Base-by-base conservation (phyloP, 2,888 invertebrate genomes). In the Prionchulus punctatus region DNA sequence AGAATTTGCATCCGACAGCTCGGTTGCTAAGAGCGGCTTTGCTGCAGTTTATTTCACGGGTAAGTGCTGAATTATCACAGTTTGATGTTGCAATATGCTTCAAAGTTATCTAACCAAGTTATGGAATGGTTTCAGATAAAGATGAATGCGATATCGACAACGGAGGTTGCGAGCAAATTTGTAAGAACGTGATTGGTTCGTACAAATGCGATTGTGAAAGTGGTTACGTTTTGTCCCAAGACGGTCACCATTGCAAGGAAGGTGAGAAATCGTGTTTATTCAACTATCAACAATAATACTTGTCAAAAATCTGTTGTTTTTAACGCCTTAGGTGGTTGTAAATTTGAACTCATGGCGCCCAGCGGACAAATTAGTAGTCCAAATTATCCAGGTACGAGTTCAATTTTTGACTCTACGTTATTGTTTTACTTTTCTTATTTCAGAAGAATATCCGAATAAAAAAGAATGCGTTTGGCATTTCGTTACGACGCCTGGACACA, bases 401-500 rank as follows among this genome's bases (percentile, higher is more conserved):
- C n/a, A n/a, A n/a, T n/a, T n/a, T n/a, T n/a, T n/a, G n/a, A n/a
- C n/a, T n/a, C n/a, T n/a, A n/a, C n/a, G n/a, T n/a, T n/a, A n/a
- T n/a, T n/a, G n/a, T n/a, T n/a, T n/a, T n/a, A n/a, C n/a, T n/a
- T n/a, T n/a, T n/a, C n/a, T n/a, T n/a, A n/a, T n/a, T n/a, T n/a
- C n/a, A n/a, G n/a, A n/a, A n/a, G 62, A 63, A 57, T 92, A 92
- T 73, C 86, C 90, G 43, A 80, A 86, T 55, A 78, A 85, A 66
- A 85, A 91, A 67, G 91, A 92, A 71, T 98, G 98, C 72, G 86
- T 92, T 12, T 98, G 96, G 96, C 87, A 91, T 66, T 88, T 98
- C 70, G 84, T 84, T 0, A 92, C 94, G 0, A 92, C 90, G 0
- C 89, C 91, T 0, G 96, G 96, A 1, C 96, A 96, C 72, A 80